Percentiles rank a stretch among this genome's conserved stretches.
phyloP scores from a whole-genome alignment of 2,888 invertebrate genomes.

The Cotesia congregata region DNA sequence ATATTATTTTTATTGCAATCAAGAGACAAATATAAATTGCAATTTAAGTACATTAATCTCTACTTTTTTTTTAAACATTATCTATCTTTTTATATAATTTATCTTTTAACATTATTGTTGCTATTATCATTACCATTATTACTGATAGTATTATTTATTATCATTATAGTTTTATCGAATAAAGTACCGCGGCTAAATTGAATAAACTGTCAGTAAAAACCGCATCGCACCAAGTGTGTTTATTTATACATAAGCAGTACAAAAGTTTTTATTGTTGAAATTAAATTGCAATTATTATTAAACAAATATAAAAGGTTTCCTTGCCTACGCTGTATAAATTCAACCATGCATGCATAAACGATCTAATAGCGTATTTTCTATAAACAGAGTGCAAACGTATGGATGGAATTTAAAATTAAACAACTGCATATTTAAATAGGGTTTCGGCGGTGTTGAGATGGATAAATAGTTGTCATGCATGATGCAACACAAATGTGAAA shows the following conservation, averaged over 20 bases:
- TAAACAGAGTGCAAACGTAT: background rate
- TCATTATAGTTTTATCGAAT: background rate
- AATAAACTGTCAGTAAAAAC: background rate
- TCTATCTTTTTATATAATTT: background rate
- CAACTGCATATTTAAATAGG: background rate
- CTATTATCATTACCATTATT: background rate
- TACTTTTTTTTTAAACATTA: background rate
- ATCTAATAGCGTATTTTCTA: background rate
- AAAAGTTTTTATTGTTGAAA: no score
- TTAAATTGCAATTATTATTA: background rate
- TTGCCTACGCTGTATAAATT: background rate
- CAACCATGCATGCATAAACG: background rate
- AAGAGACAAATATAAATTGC: constrained; percentile 21
- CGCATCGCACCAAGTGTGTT: background rate
- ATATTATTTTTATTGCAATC: constrained; percentile 19
- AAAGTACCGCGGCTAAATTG: no score
- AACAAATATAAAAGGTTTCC: background rate
- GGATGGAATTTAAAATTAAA: background rate
- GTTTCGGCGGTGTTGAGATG: background rate
- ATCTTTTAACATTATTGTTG: no score
- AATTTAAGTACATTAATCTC: background rate
- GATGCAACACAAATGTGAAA: constrained; percentile 1
- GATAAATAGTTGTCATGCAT: background rate
- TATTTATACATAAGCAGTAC: no score
- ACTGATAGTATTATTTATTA: background rate